Evolutionary conservation across 2,888 invertebrate species (phyloP).

Genomic region (Vanessa cardui): DNA sequence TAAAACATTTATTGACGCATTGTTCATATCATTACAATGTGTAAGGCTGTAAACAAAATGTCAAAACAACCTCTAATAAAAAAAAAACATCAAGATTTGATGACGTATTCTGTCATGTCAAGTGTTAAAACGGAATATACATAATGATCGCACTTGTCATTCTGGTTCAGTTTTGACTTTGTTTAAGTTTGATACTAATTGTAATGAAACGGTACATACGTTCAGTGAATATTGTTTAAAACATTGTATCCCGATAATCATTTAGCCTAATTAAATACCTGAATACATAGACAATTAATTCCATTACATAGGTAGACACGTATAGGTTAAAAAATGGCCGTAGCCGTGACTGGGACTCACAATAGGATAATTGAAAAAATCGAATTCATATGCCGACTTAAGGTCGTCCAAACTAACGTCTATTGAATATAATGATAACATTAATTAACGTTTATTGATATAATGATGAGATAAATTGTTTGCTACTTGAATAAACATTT

Average conservation of each 20-base stretch:
- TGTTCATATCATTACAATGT: neutral
- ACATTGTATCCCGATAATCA: neutral
- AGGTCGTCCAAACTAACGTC: slow-evolving; percentile 13
- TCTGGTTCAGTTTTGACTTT: neutral
- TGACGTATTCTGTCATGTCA: too few species aligned
- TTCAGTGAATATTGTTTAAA: neutral
- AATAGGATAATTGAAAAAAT: slow-evolving; percentile 2
- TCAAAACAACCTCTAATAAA: neutral
- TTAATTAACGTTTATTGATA: slow-evolving; percentile 1
- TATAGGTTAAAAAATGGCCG: neutral
- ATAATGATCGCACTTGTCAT: too few species aligned
- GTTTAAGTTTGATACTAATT: neutral
- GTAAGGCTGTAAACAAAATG: neutral
- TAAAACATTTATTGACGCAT: slow-evolving; percentile 1
- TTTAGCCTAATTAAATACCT: slow-evolving; percentile 6
- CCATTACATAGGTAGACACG: slow-evolving; percentile 4
- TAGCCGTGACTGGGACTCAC: neutral
- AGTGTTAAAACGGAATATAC: too few species aligned
- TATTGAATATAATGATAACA: slow-evolving; percentile 12
- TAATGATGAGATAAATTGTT: neutral
- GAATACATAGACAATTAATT: slow-evolving; percentile 1
- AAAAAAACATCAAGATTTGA: too few species aligned
- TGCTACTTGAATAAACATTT: neutral
- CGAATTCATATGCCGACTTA: slow-evolving; percentile 4
- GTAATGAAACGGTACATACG: neutral